These are phyloP conservation scores for Ochotona princeps DNA, from an alignment of 2,113 vertebrate genomes.

Conservation along the genomic window DNA sequence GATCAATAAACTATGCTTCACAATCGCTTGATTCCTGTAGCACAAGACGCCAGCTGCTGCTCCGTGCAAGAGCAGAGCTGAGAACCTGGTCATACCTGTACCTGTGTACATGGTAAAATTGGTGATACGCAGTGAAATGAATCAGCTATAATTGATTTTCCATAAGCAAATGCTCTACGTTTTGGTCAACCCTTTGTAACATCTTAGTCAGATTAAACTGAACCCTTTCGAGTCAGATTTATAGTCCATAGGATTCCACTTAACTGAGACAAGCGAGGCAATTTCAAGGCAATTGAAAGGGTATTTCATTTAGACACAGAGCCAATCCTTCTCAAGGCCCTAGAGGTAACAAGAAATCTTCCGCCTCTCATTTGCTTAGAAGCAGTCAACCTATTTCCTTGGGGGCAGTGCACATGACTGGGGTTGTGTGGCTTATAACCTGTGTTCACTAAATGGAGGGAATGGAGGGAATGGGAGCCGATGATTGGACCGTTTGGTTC, in stretches of 20 bases:
- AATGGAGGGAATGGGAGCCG: too few species aligned
- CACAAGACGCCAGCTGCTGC: background rate
- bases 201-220: constrained; percentile 78
- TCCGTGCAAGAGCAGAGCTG: background rate
- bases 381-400: background rate
- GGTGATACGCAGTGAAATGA: constrained; percentile 54
- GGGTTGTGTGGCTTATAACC: background rate
- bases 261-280: constrained; percentile 80
- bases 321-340: constrained; percentile 64
- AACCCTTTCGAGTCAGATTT: constrained; percentile 74
- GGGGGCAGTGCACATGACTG: accelerated
- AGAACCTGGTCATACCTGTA: accelerated
- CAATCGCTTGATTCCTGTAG: background rate
- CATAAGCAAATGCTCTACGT: constrained; percentile 78
- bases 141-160: constrained; percentile 80
- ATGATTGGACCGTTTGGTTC: background rate
- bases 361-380: constrained; percentile 43
- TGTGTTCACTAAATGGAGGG: background rate
- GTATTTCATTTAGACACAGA: constrained; percentile 81
- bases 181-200: constrained; percentile 76
- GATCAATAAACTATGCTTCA: background rate
- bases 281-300: constrained; percentile 83
- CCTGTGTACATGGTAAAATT: background rate
- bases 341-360: constrained; percentile 66
- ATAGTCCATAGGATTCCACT: constrained; percentile 76